A percentile compares a stretch with the other conserved stretches of the same genome.
Conservation (phyloP, 2,797 vertebrate genomes). For the Semaprochilodus insignis region DNA sequence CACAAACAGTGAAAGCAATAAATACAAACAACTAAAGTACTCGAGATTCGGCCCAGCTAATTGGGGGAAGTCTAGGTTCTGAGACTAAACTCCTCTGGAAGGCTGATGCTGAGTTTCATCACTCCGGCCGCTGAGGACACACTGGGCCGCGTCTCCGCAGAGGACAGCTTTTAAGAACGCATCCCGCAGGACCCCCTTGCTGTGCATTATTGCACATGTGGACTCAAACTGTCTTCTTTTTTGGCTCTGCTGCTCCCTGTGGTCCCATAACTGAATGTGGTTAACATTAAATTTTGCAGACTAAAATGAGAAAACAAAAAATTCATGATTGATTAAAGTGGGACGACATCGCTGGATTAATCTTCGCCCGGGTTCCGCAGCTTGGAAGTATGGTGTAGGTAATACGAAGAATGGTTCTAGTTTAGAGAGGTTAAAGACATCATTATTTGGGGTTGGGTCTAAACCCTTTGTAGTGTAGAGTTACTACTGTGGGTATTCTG, state of each 20-base stretch:
- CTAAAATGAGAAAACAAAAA: constrained; percentile 16
- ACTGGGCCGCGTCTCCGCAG: constrained; percentile 8
- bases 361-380: not conserved
- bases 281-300: constrained; percentile 23
- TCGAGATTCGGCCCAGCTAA: constrained; percentile 1
- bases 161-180: constrained; percentile 40
- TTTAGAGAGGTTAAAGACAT: not conserved
- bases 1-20: not conserved
- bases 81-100: constrained; percentile 5
- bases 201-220: constrained; percentile 37
- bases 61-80: constrained; percentile 20
- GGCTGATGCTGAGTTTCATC: constrained; percentile 28
- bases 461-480: too few species aligned
- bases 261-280: constrained; percentile 31
- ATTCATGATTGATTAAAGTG: constrained; percentile 11
- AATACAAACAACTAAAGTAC: not conserved
- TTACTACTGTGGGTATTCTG: not conserved
- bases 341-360: not conserved
- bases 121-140: constrained; percentile 22
- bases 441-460: not conserved
- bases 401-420: not conserved
- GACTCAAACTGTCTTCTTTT: constrained; percentile 44
- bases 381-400: not conserved
- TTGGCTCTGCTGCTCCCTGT: constrained; percentile 10
- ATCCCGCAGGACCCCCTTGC: constrained; percentile 38